These are phyloP conservation scores for Burhinus oedicnemus DNA, from an alignment of 2,113 vertebrate genomes.

Conservation along the genomic window DNA sequence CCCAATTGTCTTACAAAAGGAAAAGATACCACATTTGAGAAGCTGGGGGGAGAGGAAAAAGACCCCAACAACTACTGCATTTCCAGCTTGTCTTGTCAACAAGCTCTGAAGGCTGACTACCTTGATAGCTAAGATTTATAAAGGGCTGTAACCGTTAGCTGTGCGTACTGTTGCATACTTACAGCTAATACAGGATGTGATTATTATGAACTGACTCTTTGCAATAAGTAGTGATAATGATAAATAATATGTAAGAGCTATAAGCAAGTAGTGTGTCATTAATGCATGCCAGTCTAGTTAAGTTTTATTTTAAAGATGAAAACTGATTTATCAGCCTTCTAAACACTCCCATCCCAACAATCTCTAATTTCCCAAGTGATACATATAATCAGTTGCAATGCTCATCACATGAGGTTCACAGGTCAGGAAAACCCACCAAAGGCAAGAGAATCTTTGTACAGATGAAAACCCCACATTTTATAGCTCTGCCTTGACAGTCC, in stretches of 20 bases:
- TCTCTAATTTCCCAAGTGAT: neutral
- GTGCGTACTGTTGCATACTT: neutral
- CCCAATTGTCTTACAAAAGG: neutral
- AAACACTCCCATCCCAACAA: neutral
- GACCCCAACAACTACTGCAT: rapidly evolving
- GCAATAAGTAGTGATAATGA: neutral
- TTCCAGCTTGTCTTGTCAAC: neutral
- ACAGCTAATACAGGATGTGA: neutral
- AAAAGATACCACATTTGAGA: neutral
- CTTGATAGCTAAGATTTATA: neutral
- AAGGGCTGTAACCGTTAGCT: neutral
- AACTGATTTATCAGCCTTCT: neutral
- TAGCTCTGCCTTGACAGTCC: neutral
- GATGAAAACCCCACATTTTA: neutral
- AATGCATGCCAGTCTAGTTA: neutral
- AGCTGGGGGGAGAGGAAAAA: neutral
- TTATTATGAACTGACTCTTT: neutral
- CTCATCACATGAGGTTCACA: neutral
- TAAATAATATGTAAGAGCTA: neutral
- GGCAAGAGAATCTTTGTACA: neutral
- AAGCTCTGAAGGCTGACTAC: neutral
- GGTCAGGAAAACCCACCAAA: neutral
- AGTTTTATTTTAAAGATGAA: neutral
- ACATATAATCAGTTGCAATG: neutral
- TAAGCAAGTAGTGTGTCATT: neutral